Percentiles rank a stretch among this genome's conserved stretches.
These are phyloP conservation scores for Rhodeus uyekii DNA, from an alignment of 2,797 vertebrate genomes.

Conservation along the genomic window DNA sequence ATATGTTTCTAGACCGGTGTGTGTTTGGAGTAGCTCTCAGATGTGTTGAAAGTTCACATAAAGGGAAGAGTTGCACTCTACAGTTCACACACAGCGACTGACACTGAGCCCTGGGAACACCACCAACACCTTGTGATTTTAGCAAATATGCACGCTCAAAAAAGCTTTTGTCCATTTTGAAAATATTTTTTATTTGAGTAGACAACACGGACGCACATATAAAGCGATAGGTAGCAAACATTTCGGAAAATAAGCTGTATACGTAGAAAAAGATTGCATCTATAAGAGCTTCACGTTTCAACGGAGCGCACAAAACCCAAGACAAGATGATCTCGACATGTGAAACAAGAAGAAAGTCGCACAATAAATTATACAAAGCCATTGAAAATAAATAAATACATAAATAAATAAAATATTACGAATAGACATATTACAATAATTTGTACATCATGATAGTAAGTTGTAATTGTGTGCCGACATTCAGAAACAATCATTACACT, in stretches of 20 bases:
- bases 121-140: too few species aligned
- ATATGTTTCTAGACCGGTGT: not conserved
- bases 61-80: not conserved
- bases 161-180: conserved; percentile 82
- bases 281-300: conserved; percentile 94
- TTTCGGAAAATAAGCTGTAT: conserved; percentile 99
- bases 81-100: not conserved
- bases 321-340: conserved; percentile 78
- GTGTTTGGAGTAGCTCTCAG: not conserved
- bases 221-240: conserved; percentile 99
- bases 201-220: conserved; percentile 98
- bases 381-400: conserved; percentile 99
- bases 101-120: too few species aligned
- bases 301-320: conserved; percentile 81
- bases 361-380: conserved; percentile 86
- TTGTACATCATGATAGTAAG: conserved; percentile 71
- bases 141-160: conserved; percentile 20
- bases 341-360: conserved; percentile 81
- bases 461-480: conserved; percentile 81
- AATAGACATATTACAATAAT: conserved; percentile 96
- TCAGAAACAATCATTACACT: conserved; percentile 76
- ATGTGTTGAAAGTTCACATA: not conserved
- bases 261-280: conserved; percentile 99
- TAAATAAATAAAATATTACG: conserved; percentile 84
- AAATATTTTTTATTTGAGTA: conserved; percentile 98